Percentiles rank a stretch among this genome's conserved stretches.
Conservation (phyloP, 2,797 vertebrate species). For the Alosa sapidissima region DNA sequence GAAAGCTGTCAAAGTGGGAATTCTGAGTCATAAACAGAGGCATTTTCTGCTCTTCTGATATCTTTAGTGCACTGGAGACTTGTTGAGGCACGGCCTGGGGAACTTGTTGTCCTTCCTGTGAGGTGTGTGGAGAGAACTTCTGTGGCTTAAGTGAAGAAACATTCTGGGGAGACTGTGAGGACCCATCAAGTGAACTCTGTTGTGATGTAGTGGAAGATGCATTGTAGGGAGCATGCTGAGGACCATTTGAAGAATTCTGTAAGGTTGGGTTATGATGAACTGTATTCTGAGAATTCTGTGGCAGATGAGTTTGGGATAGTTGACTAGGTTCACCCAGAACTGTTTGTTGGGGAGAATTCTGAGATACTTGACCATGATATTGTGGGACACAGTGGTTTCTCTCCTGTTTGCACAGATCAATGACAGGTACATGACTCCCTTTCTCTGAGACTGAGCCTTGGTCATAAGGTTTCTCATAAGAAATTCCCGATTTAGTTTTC, state of each 20-base stretch:
- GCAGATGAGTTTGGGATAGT: constrained; percentile 10
- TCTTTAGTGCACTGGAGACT: background rate
- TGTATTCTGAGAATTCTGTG: constrained; percentile 30
- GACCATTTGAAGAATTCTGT: constrained; percentile 13
- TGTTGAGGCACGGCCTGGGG: background rate
- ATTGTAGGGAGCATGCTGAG: constrained; percentile 31
- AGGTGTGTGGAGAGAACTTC: constrained; percentile 15
- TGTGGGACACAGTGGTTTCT: background rate
- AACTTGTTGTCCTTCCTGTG: background rate
- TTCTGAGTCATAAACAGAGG: constrained; percentile 15
- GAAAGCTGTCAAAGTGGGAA: constrained; percentile 24
- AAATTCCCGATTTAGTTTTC: background rate
- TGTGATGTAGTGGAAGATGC: background rate
- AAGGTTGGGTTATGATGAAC: constrained; percentile 23
- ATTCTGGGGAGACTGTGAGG: constrained; percentile 31
- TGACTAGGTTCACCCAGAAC: constrained; percentile 28
- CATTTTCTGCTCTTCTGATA: background rate
- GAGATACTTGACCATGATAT: background rate
- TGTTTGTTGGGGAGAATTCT: constrained; percentile 17
- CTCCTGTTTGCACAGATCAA: background rate
- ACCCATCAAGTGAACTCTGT: background rate
- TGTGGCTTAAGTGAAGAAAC: constrained; percentile 31
- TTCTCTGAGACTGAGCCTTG: background rate
- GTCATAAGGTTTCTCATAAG: background rate
- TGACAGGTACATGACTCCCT: background rate